Evolutionary conservation across 1,140 invertebrate genomes (phyloP).

Genomic region (Cyclina sinensis): DNA sequence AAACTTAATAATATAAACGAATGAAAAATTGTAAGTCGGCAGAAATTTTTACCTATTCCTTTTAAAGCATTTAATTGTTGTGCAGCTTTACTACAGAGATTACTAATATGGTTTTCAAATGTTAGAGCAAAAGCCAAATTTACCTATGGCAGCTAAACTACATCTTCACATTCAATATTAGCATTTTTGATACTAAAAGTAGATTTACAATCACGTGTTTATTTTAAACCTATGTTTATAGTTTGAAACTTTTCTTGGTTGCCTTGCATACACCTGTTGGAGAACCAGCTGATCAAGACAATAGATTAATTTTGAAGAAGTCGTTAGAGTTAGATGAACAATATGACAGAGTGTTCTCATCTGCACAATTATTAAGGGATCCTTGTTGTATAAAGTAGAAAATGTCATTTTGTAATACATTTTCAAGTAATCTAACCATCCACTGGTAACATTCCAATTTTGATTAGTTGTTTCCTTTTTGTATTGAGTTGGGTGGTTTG

Average conservation of each 20-base stretch:
- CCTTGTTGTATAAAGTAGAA: slow-evolving; percentile 25
- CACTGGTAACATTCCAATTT: slow-evolving; percentile 6
- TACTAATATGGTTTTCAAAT: not conserved
- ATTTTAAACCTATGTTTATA: no score
- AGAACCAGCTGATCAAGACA: not conserved
- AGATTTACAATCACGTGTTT: no score
- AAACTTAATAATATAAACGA: no score
- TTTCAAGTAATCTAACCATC: slow-evolving; percentile 3
- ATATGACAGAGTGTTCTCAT: slow-evolving; percentile 39
- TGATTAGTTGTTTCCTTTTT: slow-evolving; percentile 1
- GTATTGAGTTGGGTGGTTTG: no score
- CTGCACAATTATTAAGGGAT: not conserved
- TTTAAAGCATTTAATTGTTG: not conserved
- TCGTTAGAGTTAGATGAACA: not conserved
- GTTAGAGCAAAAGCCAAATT: not conserved
- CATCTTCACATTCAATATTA: not conserved
- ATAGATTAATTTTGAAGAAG: not conserved
- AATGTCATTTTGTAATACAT: slow-evolving; percentile 32
- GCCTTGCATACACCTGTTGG: not conserved
- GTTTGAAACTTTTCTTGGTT: not conserved
- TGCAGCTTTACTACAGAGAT: not conserved
- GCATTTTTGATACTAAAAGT: not conserved
- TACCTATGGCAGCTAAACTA: not conserved
- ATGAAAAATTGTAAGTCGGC: no score
- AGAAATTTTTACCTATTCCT: no score